These are phyloP conservation scores for Latrodectus geometricus DNA, from an alignment of 1,140 invertebrate genomes.

Conservation along the genomic window DNA sequence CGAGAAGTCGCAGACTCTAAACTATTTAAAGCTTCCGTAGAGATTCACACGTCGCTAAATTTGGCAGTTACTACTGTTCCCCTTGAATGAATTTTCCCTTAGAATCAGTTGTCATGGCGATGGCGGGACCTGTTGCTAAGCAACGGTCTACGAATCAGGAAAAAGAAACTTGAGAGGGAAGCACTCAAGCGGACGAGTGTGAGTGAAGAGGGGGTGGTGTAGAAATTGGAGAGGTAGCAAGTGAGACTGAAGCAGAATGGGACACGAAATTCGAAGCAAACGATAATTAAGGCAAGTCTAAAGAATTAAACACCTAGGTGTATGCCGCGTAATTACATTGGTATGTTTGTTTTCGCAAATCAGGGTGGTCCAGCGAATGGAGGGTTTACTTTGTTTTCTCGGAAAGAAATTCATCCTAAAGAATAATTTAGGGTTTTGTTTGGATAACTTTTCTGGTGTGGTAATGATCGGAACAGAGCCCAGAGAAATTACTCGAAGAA, in stretches of 20 bases:
- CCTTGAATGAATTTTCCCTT: conserved; percentile 36
- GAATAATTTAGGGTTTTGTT: conserved; percentile 38
- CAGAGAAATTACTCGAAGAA: background rate
- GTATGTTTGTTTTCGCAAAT: conserved; percentile 55
- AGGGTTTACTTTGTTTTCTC: conserved; percentile 32
- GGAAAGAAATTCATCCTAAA: background rate
- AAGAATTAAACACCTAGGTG: conserved; percentile 48
- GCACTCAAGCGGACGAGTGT: conserved; percentile 19
- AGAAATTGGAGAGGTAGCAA: background rate
- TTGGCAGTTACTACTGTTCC: conserved; percentile 19
- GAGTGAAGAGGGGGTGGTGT: background rate
- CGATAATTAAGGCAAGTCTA: conserved; percentile 47
- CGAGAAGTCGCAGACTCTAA: background rate
- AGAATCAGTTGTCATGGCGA: conserved; percentile 21
- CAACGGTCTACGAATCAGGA: conserved; percentile 19
- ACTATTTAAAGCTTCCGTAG: conserved; percentile 8
- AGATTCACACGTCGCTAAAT: conserved; percentile 38
- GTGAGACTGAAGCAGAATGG: background rate
- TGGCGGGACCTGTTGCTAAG: conserved; percentile 16
- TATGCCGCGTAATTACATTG: conserved; percentile 54
- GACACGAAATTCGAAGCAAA: conserved; percentile 13
- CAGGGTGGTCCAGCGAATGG: conserved; percentile 1
- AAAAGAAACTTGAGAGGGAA: conserved; percentile 30
- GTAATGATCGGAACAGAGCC: conserved; percentile 10
- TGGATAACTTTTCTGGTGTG: conserved; percentile 31